Base-by-base conservation (phyloP, 1,140 invertebrate species). In the Brachionus calyciflorus region DNA sequence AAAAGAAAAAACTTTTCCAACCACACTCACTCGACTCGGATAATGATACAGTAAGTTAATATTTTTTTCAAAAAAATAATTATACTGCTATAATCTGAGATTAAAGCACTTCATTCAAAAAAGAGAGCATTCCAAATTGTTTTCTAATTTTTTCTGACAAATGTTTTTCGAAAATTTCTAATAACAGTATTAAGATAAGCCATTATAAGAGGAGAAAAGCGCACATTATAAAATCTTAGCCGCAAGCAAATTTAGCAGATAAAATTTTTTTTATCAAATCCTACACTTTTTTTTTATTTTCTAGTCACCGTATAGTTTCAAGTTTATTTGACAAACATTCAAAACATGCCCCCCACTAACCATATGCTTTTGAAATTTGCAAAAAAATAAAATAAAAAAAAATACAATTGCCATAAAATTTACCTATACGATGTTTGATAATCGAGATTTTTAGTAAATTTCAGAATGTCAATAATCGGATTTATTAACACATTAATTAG, bases 401-500 rank as follows among this genome's bases (percentile, higher is more conserved):
- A 28, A 33, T 60, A 33, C 26, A 33, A 60, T 60, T 60, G 37
- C 55, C 53, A 28, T n/a, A n/a, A n/a, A 37, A 9, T 37, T 37
- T 37, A 37, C 33, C 9, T 37, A 5, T 37, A n/a, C n/a, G n/a
- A 28, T 60, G 55, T 60, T 60, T 65, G 60, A 65, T 65, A 65
- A 65, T 65, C 40, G 60, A 65, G 60, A 65, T 41, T 44, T 65
- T 46, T 65, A 26, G 60, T 65, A 44, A 65, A 65, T 65, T 44
- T 65, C 9, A 2, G n/a, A 5, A 65, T 65, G 60, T 65, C 60
- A 65, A 65, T 65, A 65, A 65, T 65, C 60, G 37, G 60, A 41
- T 65, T 65, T 65, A 46, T 65, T 65, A 65, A 44, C 60, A 65
- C 60, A 65, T 65, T 65, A 65, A 65, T 65, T 65, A 65, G 40